Conservation (phyloP, 1,140 invertebrate species). For the Nephotettix cincticeps region DNA sequence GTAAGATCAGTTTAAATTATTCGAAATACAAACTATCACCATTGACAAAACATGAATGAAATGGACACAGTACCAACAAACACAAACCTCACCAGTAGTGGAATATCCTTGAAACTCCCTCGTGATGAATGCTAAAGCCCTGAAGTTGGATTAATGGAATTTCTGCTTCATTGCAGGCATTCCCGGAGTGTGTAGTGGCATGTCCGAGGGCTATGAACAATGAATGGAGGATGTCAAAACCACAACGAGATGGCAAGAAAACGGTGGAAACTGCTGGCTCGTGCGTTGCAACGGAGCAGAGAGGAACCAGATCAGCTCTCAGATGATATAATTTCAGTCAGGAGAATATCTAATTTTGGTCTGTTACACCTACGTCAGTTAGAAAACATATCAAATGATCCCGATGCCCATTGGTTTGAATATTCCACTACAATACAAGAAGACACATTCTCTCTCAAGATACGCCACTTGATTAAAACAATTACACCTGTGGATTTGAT, state of each 20-base stretch:
- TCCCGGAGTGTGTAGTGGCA: not conserved
- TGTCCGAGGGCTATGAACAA: slow-evolving; percentile 6
- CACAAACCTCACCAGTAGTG: no score
- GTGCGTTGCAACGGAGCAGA: slow-evolving; percentile 55
- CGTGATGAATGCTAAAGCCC: no score
- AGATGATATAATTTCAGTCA: slow-evolving; percentile 47
- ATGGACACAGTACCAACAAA: no score
- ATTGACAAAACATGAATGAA: no score
- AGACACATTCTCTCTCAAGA: slow-evolving; percentile 52
- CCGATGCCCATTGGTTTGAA: slow-evolving; percentile 51
- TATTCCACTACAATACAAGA: slow-evolving; percentile 54
- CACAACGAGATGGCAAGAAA: slow-evolving; percentile 53
- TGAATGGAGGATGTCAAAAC: slow-evolving; percentile 9
- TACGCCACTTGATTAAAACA: slow-evolving; percentile 58
- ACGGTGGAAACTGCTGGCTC: slow-evolving; percentile 68
- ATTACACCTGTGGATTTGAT: slow-evolving; percentile 70
- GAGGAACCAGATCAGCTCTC: slow-evolving; percentile 43
- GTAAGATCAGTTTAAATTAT: no score
- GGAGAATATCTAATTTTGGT: slow-evolving; percentile 57
- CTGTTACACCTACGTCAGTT: slow-evolving; percentile 48
- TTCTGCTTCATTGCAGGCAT: slow-evolving; percentile 22
- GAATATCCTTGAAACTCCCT: no score
- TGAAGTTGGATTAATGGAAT: slow-evolving; percentile 10
- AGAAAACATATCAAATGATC: slow-evolving; percentile 36
- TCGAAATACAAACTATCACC: no score